Base-by-base conservation (phyloP, 2,113 vertebrate genomes). In the Oncorhynchus mykiss region DNA sequence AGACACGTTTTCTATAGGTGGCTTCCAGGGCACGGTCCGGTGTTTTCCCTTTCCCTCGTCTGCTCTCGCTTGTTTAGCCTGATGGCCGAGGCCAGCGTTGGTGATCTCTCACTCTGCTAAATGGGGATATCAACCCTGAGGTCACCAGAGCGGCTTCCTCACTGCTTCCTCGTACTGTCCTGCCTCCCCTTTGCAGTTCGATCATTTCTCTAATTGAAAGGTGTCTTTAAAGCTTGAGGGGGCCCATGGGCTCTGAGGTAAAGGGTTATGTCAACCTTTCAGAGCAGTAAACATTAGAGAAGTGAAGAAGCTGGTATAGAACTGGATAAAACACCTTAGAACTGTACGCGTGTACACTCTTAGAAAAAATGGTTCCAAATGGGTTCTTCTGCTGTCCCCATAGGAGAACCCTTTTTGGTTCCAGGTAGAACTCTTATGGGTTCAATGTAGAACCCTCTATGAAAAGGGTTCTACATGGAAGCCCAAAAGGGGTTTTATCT, bases 231-330 rank as follows among this genome's bases (percentile, higher is more conserved):
- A 78, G 69, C 77, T 69, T 22, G 59, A 80, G 69, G 65, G 85
- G 76, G 73, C 82, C 70, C 79, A 49, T 20, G 72, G 82, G 86
- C 60, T 70, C 29, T 3, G 49, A 84, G 87, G 87, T 85, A 76
- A 84, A 77, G 85, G 76, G 81, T 77, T 60, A 39, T 72, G 82
- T 80, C 76, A 77, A 74, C 78, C 79, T 70, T 76, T 85, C 76
- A 65, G 48, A 84, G 76, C 72, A 85, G 85, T 89, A 87, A 82
- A 87, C 79, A 77, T 84, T 72, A 79, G 69, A 85, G 74, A 65
- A 73, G 71, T 57, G 18, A 57, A 81, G 76, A 62, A 77, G 24
- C 39, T 45, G 62, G 22, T 70, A 9, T 12, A 45, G 39, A 45
- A 45, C 39, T 45, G 39, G 39, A 45, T 45, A 45, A 45, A 45